These are phyloP conservation scores for Chitala chitala DNA, from an alignment of 2,113 vertebrate species.

Conservation along the genomic window DNA sequence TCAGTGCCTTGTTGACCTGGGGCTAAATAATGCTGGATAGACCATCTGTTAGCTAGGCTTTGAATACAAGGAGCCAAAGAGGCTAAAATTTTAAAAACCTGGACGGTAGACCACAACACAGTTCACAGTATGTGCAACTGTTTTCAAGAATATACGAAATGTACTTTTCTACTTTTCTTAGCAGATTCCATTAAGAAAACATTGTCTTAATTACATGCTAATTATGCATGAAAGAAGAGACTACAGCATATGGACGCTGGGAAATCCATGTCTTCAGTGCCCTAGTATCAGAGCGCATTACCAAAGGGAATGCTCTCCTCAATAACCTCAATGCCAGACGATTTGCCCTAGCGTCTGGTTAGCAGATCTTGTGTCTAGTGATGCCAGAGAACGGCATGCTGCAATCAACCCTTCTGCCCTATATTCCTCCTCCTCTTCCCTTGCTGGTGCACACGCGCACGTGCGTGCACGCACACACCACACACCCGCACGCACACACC, in stretches of 20 bases:
- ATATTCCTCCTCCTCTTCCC: not conserved
- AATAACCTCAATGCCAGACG: slow-evolving; percentile 36
- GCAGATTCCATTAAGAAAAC: not conserved
- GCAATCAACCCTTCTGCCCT: not conserved
- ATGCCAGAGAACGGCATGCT: slow-evolving; percentile 33
- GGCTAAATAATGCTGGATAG: not conserved
- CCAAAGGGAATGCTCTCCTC: slow-evolving; percentile 39
- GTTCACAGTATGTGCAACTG: not conserved
- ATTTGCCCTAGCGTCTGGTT: slow-evolving; percentile 31
- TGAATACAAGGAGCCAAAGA: not conserved
- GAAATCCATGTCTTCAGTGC: slow-evolving; percentile 28
- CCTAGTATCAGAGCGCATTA: slow-evolving; percentile 35
- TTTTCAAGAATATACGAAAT: not conserved
- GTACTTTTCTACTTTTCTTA: not conserved
- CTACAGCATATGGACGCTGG: slow-evolving; percentile 34
- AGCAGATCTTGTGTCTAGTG: slow-evolving; percentile 27
- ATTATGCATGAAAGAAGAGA: slow-evolving; percentile 34
- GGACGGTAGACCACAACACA: too few species aligned
- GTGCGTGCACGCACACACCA: not conserved
- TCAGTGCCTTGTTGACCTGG: not conserved
- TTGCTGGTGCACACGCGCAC: not conserved
- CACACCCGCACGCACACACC: too few species aligned
- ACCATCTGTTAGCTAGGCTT: not conserved
- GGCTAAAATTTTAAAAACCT: not conserved
- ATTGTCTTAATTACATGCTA: slow-evolving; percentile 19